A percentile compares a stretch with the other conserved stretches of the same genome.
Conservation (phyloP, 2,113 vertebrate genomes). For the Hippoglossus stenolepis region DNA sequence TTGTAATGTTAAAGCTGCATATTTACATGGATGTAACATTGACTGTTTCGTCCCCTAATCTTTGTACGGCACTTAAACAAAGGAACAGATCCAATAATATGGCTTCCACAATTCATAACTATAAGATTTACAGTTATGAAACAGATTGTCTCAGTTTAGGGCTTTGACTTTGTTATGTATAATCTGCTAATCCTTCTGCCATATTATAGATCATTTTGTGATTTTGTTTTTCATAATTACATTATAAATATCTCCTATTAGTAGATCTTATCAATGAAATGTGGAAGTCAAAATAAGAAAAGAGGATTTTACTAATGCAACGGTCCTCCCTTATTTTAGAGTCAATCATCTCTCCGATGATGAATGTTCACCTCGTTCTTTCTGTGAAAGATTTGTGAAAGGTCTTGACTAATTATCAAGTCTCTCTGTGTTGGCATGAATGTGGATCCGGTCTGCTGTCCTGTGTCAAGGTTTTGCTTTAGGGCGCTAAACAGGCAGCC, state of each 20-base stretch:
- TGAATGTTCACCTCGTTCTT: slow-evolving; percentile 70
- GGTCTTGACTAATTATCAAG: slow-evolving; percentile 48
- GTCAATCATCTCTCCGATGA: slow-evolving; percentile 36
- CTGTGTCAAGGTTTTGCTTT: slow-evolving; percentile 10
- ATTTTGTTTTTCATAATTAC: neutral
- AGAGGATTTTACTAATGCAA: neutral
- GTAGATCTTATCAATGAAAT: neutral
- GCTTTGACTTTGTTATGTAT: neutral
- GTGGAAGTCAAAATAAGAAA: slow-evolving; percentile 1
- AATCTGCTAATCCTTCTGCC: neutral
- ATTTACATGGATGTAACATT: slow-evolving; percentile 23
- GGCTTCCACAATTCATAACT: neutral
- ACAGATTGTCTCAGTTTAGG: neutral
- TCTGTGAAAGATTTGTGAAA: slow-evolving; percentile 82
- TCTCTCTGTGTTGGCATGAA: slow-evolving; percentile 44
- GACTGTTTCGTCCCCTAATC: slow-evolving; percentile 23
- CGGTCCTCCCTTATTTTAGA: slow-evolving; percentile 5
- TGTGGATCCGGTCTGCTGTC: slow-evolving; percentile 22
- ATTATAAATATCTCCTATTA: neutral
- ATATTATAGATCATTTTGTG: neutral
- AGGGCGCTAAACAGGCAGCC: slow-evolving; percentile 3
- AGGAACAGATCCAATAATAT: neutral
- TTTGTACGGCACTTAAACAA: neutral
- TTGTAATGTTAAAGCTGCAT: slow-evolving; percentile 18
- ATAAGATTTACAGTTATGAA: neutral